phyloP scores from a whole-genome alignment of 2,888 invertebrate genomes.

The Cephus sareptanus region DNA sequence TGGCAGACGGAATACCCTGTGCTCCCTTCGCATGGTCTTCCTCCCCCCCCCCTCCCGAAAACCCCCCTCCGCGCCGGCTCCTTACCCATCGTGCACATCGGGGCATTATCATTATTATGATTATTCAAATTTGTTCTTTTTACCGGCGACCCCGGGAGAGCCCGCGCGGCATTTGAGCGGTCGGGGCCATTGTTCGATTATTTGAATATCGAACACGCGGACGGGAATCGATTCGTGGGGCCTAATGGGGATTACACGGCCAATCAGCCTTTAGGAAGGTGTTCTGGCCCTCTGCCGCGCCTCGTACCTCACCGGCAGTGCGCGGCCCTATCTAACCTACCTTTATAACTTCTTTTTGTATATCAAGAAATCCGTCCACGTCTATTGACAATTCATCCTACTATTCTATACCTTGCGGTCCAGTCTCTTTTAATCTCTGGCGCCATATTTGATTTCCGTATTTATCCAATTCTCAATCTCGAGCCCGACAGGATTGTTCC shows the following conservation, averaged over 20 bases:
- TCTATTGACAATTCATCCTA: conserved; percentile 8
- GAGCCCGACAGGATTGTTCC: too few species aligned
- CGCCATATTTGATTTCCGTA: too few species aligned
- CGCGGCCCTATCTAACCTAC: too few species aligned
- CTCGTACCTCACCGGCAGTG: too few species aligned
- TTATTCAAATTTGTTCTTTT: conserved; percentile 58
- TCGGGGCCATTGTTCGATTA: conserved; percentile 62
- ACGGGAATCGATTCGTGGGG: conserved; percentile 63
- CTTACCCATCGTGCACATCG: conserved; percentile 19
- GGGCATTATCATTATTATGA: conserved; percentile 58
- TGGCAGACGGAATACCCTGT: not conserved
- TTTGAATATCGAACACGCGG: conserved; percentile 62
- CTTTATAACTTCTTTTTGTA: too few species aligned
- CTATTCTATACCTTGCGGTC: too few species aligned
- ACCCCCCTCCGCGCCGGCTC: not conserved
- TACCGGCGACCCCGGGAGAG: conserved; percentile 28
- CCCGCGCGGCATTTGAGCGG: conserved; percentile 44
- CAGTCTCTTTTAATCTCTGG: too few species aligned
- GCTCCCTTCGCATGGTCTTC: not conserved
- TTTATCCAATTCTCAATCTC: too few species aligned
- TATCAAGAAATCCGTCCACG: conserved; percentile 9
- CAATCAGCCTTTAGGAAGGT: conserved; percentile 60
- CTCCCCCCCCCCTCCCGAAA: conserved; percentile 2
- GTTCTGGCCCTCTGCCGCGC: too few species aligned
- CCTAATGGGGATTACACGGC: conserved; percentile 65